A percentile compares a stretch with the other conserved stretches of the same genome.
Evolutionary conservation across 1,140 invertebrate species (phyloP).

Genomic region (Ditylenchus dipsaci): DNA sequence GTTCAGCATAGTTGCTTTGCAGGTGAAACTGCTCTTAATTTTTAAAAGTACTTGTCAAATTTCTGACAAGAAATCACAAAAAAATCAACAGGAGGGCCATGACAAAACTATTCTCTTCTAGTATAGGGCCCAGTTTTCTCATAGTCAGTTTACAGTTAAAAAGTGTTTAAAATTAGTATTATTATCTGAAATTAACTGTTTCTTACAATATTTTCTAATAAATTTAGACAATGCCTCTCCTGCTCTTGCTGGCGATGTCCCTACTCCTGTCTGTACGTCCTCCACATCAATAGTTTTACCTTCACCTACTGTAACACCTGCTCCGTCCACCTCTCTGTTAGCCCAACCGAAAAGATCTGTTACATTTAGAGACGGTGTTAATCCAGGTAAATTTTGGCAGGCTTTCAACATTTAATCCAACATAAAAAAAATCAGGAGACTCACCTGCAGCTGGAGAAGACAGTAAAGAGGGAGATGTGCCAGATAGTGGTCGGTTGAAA

Average conservation of each 20-base stretch:
- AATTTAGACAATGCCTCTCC: not conserved
- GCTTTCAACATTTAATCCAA: no score
- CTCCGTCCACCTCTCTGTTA: not conserved
- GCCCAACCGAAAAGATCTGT: slow-evolving; percentile 21
- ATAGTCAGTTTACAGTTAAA: no score
- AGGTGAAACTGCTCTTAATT: no score
- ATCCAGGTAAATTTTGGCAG: slow-evolving; percentile 11
- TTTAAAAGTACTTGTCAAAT: no score
- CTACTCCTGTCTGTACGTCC: not conserved
- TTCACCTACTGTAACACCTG: not conserved
- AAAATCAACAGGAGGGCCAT: no score
- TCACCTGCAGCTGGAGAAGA: not conserved
- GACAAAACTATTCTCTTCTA: no score
- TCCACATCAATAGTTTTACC: not conserved
- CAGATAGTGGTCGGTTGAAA: not conserved
- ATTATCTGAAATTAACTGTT: not conserved
- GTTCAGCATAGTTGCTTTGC: no score
- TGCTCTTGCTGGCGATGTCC: not conserved
- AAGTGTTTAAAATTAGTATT: no score
- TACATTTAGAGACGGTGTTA: slow-evolving; percentile 32
- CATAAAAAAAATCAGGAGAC: no score
- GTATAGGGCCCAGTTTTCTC: no score
- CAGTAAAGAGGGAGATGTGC: not conserved
- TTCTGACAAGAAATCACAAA: no score
- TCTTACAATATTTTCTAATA: not conserved